phyloP scores from a whole-genome alignment of 2,797 vertebrate species.

The Molossus alvarezi region DNA sequence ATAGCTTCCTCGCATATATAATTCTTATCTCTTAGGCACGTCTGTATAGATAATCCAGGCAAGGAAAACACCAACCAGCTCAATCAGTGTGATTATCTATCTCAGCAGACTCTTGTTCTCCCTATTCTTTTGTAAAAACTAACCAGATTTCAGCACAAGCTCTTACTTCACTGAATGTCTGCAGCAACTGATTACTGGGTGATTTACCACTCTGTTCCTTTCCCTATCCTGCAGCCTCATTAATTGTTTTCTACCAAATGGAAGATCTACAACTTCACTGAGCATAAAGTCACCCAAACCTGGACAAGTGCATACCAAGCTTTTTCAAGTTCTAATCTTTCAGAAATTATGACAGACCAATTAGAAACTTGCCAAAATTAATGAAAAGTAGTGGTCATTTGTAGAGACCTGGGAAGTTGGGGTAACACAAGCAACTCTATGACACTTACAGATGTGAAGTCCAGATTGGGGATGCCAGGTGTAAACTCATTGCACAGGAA shows the following conservation, averaged over 20 bases:
- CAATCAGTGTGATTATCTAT: not conserved
- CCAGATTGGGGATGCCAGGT: not conserved
- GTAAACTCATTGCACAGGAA: not conserved
- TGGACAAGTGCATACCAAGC: not conserved
- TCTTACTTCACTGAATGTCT: conserved; percentile 37
- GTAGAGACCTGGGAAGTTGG: not conserved
- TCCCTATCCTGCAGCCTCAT: not conserved
- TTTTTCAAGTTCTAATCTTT: conserved; percentile 4
- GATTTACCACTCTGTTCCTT: conserved; percentile 1
- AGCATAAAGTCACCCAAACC: not conserved
- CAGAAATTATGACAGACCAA: conserved; percentile 3
- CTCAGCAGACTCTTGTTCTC: not conserved
- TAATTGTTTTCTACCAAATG: conserved; percentile 19
- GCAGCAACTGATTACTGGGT: not conserved
- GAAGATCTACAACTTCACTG: not conserved
- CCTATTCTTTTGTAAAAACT: conserved; percentile 50
- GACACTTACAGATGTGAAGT: not conserved
- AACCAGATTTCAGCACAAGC: not conserved
- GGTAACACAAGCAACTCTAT: not conserved
- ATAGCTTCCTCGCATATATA: not conserved
- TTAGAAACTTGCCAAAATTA: not conserved
- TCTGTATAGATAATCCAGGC: conserved; percentile 31
- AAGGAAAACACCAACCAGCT: not conserved
- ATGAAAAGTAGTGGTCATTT: conserved; percentile 12
- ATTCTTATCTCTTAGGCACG: conserved; percentile 45